phyloP scores from a whole-genome alignment of 2,888 invertebrate genomes.

The Galerucella nymphaeae region DNA sequence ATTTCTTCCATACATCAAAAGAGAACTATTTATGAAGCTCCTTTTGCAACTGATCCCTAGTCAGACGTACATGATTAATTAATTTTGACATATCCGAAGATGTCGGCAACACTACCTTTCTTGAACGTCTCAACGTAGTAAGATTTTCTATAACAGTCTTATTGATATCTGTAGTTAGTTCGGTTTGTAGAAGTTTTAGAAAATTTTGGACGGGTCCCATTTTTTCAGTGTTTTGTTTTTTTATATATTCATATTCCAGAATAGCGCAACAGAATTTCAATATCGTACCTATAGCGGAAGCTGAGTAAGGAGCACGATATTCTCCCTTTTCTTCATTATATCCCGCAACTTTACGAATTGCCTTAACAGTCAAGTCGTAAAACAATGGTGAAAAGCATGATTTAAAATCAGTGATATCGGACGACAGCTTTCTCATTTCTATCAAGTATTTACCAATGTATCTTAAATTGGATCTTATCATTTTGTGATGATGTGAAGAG shows the following conservation, averaged over 20 bases:
- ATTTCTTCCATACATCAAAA: constrained; percentile 9
- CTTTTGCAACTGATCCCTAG: background rate
- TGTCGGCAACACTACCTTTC: constrained; percentile 26
- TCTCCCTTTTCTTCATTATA: constrained; percentile 17
- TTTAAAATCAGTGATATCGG: constrained; percentile 6
- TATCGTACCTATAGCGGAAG: constrained; percentile 24
- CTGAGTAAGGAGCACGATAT: constrained; percentile 21
- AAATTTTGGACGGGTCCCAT: constrained; percentile 14
- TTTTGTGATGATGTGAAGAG: constrained; percentile 20
- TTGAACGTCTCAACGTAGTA: constrained; percentile 16
- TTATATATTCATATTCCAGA: too few relatives aligned
- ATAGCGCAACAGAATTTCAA: constrained; percentile 24
- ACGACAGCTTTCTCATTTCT: constrained; percentile 21
- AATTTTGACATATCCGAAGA: constrained; percentile 22
- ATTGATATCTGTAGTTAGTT: constrained; percentile 24
- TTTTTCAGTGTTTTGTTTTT: too few relatives aligned
- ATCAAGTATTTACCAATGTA: constrained; percentile 28
- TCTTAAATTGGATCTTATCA: constrained; percentile 20
- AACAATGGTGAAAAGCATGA: constrained; percentile 13
- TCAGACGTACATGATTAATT: background rate
- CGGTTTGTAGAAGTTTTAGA: constrained; percentile 13
- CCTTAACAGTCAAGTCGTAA: constrained; percentile 23
- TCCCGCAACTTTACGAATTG: constrained; percentile 23
- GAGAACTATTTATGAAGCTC: background rate
- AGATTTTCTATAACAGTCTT: constrained; percentile 27